Conservation (phyloP, 2,888 invertebrate species). For the Limnephilus lunatus region DNA sequence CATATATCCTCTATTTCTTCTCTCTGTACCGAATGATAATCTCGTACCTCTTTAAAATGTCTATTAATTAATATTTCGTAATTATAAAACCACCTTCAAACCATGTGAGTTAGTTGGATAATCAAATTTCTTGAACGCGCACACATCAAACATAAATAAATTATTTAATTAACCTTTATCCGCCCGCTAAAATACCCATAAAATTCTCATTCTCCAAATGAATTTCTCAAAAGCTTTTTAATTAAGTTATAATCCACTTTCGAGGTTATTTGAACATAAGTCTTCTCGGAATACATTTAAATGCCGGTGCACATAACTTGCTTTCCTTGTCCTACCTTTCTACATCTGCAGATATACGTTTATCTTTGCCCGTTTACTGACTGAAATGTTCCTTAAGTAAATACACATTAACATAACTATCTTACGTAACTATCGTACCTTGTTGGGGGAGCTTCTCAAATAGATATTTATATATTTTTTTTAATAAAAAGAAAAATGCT, state of each 20-base stretch:
- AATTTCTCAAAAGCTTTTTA: constrained; percentile 26
- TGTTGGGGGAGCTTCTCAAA: not conserved
- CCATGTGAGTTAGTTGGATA: too few relatives aligned
- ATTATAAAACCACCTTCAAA: too few relatives aligned
- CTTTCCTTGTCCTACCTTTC: not conserved
- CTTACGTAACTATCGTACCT: not conserved
- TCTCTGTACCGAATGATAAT: not conserved
- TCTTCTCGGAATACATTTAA: not conserved
- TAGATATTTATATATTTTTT: not conserved
- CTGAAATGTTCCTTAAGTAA: not conserved
- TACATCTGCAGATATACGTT: not conserved
- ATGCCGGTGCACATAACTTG: constrained; percentile 5
- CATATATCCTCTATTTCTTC: not conserved
- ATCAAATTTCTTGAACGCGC: too few relatives aligned
- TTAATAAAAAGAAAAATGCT: not conserved
- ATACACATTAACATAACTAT: not conserved
- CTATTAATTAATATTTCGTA: too few relatives aligned
- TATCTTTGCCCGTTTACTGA: not conserved
- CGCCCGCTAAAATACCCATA: not conserved
- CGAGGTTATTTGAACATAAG: not conserved
- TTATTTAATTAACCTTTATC: not conserved
- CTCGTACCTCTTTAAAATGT: not conserved
- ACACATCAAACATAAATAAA: too few relatives aligned
- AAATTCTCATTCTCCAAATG: not conserved
- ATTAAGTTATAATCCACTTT: constrained; percentile 14